phyloP scores from a whole-genome alignment of 2,113 vertebrate genomes.

The Grallaria varia region DNA sequence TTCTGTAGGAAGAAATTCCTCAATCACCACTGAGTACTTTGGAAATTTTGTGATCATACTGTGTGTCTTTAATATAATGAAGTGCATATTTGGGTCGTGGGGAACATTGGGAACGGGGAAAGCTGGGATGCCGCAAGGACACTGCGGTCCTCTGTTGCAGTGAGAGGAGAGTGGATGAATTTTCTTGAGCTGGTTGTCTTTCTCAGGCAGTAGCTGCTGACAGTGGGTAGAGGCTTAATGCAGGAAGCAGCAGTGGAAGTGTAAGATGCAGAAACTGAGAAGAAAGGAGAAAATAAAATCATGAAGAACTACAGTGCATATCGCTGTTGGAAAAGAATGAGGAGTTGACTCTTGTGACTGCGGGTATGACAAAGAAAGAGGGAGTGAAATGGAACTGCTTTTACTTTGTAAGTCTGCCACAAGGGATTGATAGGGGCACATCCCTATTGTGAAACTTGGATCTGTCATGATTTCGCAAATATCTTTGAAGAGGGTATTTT shows the following conservation, averaged over 20 bases:
- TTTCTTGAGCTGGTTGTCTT: background rate
- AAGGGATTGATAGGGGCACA: background rate
- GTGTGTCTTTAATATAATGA: background rate
- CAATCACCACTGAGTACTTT: background rate
- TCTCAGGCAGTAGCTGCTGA: background rate
- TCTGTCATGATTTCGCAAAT: background rate
- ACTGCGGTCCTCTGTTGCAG: background rate
- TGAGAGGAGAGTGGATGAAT: background rate
- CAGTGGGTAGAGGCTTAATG: background rate
- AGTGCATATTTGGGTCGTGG: background rate
- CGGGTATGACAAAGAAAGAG: background rate
- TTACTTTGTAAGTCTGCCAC: background rate
- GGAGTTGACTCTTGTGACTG: background rate
- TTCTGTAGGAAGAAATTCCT: background rate
- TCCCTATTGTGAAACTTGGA: background rate
- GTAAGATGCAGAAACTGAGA: background rate
- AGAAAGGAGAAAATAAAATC: background rate
- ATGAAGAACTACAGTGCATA: background rate
- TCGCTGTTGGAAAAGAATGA: background rate
- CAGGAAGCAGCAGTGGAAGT: background rate
- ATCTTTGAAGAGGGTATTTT: background rate
- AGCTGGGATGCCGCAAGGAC: background rate
- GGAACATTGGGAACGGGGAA: background rate
- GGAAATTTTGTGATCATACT: background rate
- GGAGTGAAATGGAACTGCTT: background rate